Evolutionary conservation across 2,113 vertebrate species (phyloP).

Genomic region (Prietella phreatophila): DNA sequence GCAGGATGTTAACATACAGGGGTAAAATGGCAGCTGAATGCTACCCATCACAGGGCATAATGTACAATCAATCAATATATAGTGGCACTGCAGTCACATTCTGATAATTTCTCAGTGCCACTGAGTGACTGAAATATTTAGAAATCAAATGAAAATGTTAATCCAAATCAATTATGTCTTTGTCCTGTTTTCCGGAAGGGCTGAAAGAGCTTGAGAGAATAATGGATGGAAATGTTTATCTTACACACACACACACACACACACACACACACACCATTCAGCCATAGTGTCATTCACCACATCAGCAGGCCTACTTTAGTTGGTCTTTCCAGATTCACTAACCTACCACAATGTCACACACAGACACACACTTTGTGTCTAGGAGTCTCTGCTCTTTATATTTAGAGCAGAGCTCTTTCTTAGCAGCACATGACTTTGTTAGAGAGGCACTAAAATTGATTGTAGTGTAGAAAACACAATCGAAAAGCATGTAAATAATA

Average conservation of each 20-base stretch:
- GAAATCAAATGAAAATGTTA: slow-evolving; percentile 72
- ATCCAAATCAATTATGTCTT: slow-evolving; percentile 64
- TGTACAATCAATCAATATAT: slow-evolving; percentile 62
- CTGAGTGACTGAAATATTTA: slow-evolving; percentile 70
- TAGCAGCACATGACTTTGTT: slow-evolving; percentile 5
- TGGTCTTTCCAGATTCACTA: background rate
- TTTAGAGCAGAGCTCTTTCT: background rate
- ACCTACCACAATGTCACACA: background rate
- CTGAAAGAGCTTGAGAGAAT: slow-evolving; percentile 34
- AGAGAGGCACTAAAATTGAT: background rate
- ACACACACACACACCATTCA: slow-evolving; percentile 1
- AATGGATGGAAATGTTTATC: slow-evolving; percentile 7
- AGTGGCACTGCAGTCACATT: slow-evolving; percentile 48
- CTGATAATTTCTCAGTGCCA: slow-evolving; percentile 60
- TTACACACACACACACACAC: background rate
- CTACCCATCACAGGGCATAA: slow-evolving; percentile 35
- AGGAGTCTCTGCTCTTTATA: background rate
- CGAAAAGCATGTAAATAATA: background rate
- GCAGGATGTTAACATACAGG: slow-evolving; percentile 35
- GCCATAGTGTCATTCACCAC: background rate
- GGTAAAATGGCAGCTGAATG: slow-evolving; percentile 21
- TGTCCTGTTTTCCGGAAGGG: slow-evolving; percentile 34
- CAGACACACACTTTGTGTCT: background rate
- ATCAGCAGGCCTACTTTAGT: background rate
- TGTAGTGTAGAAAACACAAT: slow-evolving; percentile 11